phyloP scores from a whole-genome alignment of 2,888 invertebrate species.

The Lithosia quadra region DNA sequence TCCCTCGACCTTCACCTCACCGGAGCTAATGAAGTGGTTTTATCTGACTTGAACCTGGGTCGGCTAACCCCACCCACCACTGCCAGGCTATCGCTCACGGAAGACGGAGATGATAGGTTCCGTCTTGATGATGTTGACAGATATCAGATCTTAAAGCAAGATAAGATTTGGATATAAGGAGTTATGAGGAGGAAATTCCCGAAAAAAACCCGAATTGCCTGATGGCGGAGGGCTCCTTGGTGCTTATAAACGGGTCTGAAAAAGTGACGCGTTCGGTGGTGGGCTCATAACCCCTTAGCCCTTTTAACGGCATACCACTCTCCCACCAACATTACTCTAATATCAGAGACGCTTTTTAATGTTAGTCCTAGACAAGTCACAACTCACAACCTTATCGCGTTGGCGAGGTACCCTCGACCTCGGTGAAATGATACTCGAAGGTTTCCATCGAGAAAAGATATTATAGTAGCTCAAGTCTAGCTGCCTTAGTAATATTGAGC shows the following conservation, averaged over 20 bases:
- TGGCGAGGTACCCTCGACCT: background rate
- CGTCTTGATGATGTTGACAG: too few relatives aligned
- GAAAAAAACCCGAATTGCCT: too few relatives aligned
- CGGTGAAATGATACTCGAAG: background rate
- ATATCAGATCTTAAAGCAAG: too few relatives aligned
- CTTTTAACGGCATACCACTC: too few relatives aligned
- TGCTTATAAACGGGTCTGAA: too few relatives aligned
- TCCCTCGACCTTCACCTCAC: background rate
- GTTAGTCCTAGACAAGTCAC: background rate
- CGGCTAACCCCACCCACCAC: too few relatives aligned
- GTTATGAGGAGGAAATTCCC: too few relatives aligned
- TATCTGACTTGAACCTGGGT: background rate
- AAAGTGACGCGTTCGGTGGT: too few relatives aligned
- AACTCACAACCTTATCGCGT: background rate
- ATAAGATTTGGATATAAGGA: too few relatives aligned
- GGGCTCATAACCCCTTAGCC: too few relatives aligned
- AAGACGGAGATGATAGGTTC: background rate
- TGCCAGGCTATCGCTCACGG: too few relatives aligned
- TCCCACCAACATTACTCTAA: background rate
- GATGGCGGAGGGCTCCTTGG: too few relatives aligned
- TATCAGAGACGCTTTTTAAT: background rate
- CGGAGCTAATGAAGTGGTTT: background rate
- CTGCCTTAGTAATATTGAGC: background rate
- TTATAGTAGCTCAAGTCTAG: background rate
- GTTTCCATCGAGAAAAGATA: background rate